phyloP scores from a whole-genome alignment of 2,113 vertebrate genomes.

The Corythornis vintsioides region DNA sequence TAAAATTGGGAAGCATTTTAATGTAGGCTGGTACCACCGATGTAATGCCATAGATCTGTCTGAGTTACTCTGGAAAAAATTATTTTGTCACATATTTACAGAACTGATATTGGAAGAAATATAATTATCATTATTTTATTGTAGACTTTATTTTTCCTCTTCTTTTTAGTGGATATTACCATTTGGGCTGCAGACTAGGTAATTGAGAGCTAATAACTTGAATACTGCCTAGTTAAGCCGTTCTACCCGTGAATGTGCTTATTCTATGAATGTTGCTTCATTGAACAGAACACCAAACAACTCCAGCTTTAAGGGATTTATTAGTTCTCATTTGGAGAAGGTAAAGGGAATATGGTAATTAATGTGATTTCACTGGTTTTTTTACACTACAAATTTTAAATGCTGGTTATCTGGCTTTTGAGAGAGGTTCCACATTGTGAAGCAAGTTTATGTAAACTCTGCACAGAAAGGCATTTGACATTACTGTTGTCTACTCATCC shows the following conservation, averaged over 20 bases:
- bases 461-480: background rate
- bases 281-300: background rate
- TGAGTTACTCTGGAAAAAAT: background rate
- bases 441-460: background rate
- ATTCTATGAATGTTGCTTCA: background rate
- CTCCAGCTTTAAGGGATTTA: slow-evolving; percentile 1
- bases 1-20: background rate
- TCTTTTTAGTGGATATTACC: background rate
- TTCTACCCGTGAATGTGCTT: background rate
- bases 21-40: background rate
- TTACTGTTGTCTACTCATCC: background rate
- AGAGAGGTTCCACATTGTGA: background rate
- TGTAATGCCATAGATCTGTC: background rate
- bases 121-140: background rate
- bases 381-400: background rate
- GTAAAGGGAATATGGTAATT: background rate
- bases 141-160: background rate
- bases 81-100: background rate
- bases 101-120: background rate
- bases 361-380: background rate
- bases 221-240: background rate
- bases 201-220: background rate
- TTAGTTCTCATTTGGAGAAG: background rate
- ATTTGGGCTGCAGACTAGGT: background rate
- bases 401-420: background rate